phyloP scores from a whole-genome alignment of 92 coral and sea anemone genomes.

The Montipora capitata region DNA sequence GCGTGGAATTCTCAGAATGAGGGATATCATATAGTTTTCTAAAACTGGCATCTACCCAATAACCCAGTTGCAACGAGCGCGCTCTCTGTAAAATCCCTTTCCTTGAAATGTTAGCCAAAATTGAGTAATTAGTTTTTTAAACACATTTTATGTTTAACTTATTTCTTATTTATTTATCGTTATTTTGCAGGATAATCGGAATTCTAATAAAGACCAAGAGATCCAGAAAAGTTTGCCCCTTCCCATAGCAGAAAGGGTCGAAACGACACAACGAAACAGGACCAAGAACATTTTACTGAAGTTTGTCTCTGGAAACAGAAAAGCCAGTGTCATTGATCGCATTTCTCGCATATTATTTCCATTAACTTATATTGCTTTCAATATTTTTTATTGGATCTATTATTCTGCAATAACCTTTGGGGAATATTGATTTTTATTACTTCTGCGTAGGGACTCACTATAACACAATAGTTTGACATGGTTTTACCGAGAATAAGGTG shows the following conservation, averaged over 20 bases:
- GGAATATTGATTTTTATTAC: not conserved
- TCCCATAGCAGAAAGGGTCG: not conserved
- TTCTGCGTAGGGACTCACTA: too few species aligned
- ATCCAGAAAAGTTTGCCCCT: not conserved
- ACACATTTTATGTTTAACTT: too few species aligned
- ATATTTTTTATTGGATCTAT: conserved; percentile 72
- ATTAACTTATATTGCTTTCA: conserved; percentile 46
- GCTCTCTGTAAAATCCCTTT: too few species aligned
- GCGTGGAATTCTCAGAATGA: too few species aligned
- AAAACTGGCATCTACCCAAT: too few species aligned
- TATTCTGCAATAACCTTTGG: conserved; percentile 52
- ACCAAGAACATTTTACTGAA: conserved; percentile 39
- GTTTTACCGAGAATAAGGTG: too few species aligned
- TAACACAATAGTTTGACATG: too few species aligned
- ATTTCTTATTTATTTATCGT: too few species aligned
- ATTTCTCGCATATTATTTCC: conserved; percentile 76
- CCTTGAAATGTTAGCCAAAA: too few species aligned
- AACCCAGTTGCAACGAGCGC: too few species aligned
- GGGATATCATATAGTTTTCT: too few species aligned
- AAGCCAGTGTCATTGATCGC: conserved; percentile 72
- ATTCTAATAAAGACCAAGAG: not conserved
- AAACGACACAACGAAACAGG: not conserved
- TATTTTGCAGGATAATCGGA: not conserved
- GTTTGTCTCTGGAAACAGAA: conserved; percentile 42
- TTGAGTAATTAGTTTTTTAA: too few species aligned